These are phyloP conservation scores for Atta cephalotes DNA, from an alignment of 1,140 invertebrate species.

Conservation along the genomic window DNA sequence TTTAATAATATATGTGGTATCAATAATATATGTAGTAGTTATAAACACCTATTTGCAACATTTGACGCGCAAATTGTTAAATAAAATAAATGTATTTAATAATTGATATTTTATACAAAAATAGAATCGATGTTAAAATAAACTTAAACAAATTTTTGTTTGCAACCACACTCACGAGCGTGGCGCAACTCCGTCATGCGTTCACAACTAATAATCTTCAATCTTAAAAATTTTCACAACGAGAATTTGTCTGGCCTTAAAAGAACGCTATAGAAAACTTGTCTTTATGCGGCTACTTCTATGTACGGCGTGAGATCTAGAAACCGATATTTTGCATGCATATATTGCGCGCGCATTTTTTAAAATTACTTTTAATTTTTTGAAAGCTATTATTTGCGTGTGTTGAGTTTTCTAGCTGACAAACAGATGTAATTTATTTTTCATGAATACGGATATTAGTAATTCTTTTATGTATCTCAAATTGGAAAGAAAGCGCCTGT, in stretches of 20 bases:
- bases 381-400: background rate
- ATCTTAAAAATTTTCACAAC: too few species aligned
- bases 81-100: background rate
- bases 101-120: background rate
- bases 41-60: background rate
- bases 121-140: background rate
- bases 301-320: too few species aligned
- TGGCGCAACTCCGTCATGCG: too few species aligned
- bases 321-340: background rate
- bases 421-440: background rate
- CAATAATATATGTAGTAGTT: background rate
- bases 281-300: too few species aligned
- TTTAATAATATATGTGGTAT: background rate
- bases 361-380: slow-evolving; percentile 1
- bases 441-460: background rate
- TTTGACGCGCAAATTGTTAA: slow-evolving; percentile 7
- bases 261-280: too few species aligned
- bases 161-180: too few species aligned
- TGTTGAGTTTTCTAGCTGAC: background rate
- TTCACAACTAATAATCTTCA: too few species aligned
- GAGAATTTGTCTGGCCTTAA: too few species aligned
- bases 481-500: background rate
- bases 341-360: background rate
- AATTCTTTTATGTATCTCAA: background rate
- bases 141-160: background rate